Percentiles rank a stretch among this genome's conserved stretches.
Conservation (phyloP, 2,888 invertebrate species). For the Melolontha melolontha region DNA sequence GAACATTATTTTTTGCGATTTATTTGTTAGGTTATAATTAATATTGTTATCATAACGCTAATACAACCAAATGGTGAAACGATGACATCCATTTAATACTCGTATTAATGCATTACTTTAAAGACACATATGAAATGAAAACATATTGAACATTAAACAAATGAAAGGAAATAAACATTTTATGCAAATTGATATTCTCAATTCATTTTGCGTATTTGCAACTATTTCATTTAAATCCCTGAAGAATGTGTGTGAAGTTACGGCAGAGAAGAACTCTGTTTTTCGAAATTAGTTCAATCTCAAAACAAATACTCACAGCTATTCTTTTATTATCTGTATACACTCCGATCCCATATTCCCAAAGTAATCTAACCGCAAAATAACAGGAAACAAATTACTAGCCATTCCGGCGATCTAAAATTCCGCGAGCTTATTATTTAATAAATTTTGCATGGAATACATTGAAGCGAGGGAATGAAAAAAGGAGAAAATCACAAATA, state of each 20-base stretch:
- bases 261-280: background rate
- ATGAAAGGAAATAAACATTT: no score
- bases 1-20: no score
- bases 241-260: background rate
- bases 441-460: conserved; percentile 18
- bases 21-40: no score
- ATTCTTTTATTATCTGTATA: conserved; percentile 19
- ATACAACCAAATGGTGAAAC: no score
- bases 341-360: conserved; percentile 31
- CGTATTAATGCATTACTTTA: no score
- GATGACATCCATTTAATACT: no score
- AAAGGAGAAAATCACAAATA: background rate
- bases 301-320: conserved; percentile 12
- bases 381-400: conserved; percentile 25
- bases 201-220: no score
- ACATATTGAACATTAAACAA: no score
- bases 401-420: background rate
- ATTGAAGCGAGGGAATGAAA: background rate
- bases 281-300: conserved; percentile 24
- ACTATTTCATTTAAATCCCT: no score
- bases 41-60: no score
- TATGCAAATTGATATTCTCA: no score
- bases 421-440: conserved; percentile 12
- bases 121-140: no score
- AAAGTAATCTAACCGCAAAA: conserved; percentile 33